phyloP scores from a whole-genome alignment of 2,113 vertebrate species.

The Marmota monax region DNA sequence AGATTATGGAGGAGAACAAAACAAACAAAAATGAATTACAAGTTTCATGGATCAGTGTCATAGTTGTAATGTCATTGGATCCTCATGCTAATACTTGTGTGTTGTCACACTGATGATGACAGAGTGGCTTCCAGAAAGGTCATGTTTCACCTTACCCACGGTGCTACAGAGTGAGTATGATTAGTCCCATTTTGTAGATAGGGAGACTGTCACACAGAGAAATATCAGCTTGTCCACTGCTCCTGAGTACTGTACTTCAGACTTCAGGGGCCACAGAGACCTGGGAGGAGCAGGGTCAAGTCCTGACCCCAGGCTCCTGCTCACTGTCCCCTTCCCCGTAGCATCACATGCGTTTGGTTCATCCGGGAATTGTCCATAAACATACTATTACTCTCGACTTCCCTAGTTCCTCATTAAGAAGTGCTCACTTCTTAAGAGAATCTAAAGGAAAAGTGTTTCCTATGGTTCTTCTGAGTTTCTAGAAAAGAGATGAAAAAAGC shows the following conservation, averaged over 20 bases:
- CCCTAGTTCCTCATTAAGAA: not conserved
- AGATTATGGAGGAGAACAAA: not conserved
- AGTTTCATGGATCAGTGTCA: not conserved
- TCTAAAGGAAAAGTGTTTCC: slow-evolving; percentile 5
- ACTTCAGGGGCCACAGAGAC: not conserved
- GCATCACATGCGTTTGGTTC: not conserved
- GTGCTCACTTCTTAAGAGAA: slow-evolving; percentile 19
- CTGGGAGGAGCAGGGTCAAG: not conserved
- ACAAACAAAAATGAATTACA: not conserved
- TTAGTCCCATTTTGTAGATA: not conserved
- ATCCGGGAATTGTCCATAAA: not conserved
- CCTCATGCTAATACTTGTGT: not conserved
- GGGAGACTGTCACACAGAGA: not conserved
- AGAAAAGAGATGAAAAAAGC: not conserved
- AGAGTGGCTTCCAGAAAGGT: not conserved
- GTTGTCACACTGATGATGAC: not conserved
- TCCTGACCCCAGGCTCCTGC: not conserved
- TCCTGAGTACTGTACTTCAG: not conserved
- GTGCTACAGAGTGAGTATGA: not conserved
- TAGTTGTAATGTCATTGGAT: not conserved
- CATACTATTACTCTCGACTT: not conserved
- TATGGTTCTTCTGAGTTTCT: not conserved
- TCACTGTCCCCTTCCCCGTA: accelerated
- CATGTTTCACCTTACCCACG: not conserved
- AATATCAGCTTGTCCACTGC: not conserved